Base-by-base conservation (phyloP, 2,888 invertebrate genomes). In the Eupithecia insigniata region DNA sequence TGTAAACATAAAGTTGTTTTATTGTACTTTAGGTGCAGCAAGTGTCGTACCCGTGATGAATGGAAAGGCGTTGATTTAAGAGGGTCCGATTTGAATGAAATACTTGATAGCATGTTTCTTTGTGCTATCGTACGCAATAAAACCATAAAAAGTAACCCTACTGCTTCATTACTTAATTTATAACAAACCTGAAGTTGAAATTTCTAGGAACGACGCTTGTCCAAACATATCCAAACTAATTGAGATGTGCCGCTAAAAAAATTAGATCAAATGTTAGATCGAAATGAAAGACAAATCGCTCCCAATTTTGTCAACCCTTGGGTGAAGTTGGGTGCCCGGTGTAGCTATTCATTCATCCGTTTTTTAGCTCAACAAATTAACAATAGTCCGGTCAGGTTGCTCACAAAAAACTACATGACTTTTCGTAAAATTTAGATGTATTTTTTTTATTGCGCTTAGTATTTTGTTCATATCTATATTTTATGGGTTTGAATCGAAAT, bases 231-330 rank as follows among this genome's bases (percentile, higher is more conserved):
- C 28, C n/a, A 70, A 71, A 75, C 76, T 88, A 90, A 90, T 90
- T 87, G 84, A 88, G 85, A 86, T 81, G 84, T 86, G 87, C 86
- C 87, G 89, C 89, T 87, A 91, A 92, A 92, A 92, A 91, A 90
- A 84, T 26, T 75, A 83, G 86, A 83, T 85, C 82, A 81, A 81
- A 85, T 85, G 87, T 87, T 83, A 91, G 90, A 92, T 91, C 84
- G 83, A 88, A 92, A 90, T 82, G 87, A 90, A 90, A 92, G 92
- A 93, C 92, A 93, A 93, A 93, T 93, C 89, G 89, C 84, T 88
- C 79, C 83, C 85, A 87, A 88, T 85, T 87, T 85, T 92, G 92
- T 93, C 92, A 92, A 89, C 90, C 87, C 83, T 86, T 86, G 88
- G 90, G 87, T 89, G 89, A 89, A 84, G 84, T 81, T 83, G 55